Evolutionary conservation across 1,140 invertebrate species (phyloP), one percentile per base, ranked within the genome.

Genomic region (Drosophila malerkotliana): DNA sequence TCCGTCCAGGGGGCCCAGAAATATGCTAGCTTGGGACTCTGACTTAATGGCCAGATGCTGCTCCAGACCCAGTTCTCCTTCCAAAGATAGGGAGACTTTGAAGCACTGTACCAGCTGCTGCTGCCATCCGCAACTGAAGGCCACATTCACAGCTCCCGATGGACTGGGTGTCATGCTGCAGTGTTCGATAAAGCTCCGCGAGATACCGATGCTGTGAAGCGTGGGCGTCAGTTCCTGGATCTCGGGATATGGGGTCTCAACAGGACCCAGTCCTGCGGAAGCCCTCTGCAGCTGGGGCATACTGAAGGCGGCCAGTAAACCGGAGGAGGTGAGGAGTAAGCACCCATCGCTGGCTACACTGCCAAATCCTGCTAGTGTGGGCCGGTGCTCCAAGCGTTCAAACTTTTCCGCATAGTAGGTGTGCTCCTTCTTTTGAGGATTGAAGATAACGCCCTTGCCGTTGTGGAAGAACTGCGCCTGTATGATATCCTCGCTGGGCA

Each of bases 371-470:
- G 96, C 94, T 0, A 98, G 94, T 0, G 97, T 97, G 48, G 97
- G 96, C 9, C 94, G 93, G 84, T 96, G 96, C 56, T 95, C 93
- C 10, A 95, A 88, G 85, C 96, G 93, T 77, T 94, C 95, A 87
- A 98, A 98, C 91, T 98, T 98, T 41, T 98, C 98, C 54, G 93
- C 94, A 89, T 98, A 98, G 8, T 95, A 94, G 3, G 94, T 92
- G 72, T 93, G 95, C 72, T 98, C 97, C 1, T 92, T 90, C 79
- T 97, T 97, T 90, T 97, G 97, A 5, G 94, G 90, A 24, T 95
- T 94, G 7, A 92, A 87, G 4, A 92, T 61, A 0, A 93, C 72
- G 15, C 96, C 96, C 72, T 96, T 95, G 0, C 97, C 97, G 90
- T 96, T 96, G 92, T 97, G 96, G 91, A 97, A 98, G 93, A 97